These are phyloP conservation scores for Paracentrotus lividus DNA, from an alignment of 53 echinoderm and acorn worm genomes.

Conservation along the genomic window DNA sequence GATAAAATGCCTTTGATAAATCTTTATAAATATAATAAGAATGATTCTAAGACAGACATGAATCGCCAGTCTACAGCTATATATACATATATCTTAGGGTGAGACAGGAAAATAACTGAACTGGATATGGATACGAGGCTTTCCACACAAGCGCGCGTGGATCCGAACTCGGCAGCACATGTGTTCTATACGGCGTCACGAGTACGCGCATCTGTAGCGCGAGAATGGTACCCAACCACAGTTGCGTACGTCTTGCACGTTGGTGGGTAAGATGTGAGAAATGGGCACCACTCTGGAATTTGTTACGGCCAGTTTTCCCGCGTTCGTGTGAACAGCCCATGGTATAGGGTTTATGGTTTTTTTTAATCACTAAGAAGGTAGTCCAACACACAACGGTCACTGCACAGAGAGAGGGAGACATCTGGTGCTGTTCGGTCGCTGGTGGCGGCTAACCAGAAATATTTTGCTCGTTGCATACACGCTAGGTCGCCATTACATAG, in stretches of 20 bases:
- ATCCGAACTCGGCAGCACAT: not conserved
- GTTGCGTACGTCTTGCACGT: not conserved
- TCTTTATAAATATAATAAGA: conserved; percentile 58
- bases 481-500: conserved; percentile 78
- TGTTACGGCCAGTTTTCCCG: conserved; percentile 17
- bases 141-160: conserved; percentile 26
- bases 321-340: conserved; percentile 25
- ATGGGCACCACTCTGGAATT: conserved; percentile 10
- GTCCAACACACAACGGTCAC: conserved; percentile 79
- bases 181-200: not conserved
- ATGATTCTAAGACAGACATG: conserved; percentile 36
- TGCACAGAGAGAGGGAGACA: conserved; percentile 72
- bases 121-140: not conserved
- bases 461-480: conserved; percentile 85
- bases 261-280: conserved; percentile 4
- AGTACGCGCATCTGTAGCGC: not conserved
- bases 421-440: conserved; percentile 71
- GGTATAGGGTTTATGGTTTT: not conserved
- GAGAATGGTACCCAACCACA: not conserved
- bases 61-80: conserved; percentile 59
- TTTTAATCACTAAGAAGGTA: conserved; percentile 78
- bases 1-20: conserved; percentile 55
- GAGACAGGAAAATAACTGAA: not conserved
- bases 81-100: conserved; percentile 6
- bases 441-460: conserved; percentile 89